Percentiles rank a stretch among this genome's conserved stretches.
Conservation (phyloP, 2,888 invertebrate genomes). For the Rhyacophila evoluta region DNA sequence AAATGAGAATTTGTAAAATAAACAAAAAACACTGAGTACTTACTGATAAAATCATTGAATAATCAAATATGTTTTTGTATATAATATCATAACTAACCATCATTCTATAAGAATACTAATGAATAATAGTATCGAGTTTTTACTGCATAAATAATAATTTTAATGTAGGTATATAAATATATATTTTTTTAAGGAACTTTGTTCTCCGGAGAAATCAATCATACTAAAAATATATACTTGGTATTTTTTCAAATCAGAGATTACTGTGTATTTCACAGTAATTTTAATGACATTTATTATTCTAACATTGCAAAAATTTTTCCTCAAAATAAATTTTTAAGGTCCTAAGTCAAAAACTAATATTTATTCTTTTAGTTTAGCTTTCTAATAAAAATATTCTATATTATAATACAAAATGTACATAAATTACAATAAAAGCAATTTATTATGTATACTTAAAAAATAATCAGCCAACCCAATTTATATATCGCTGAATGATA, state of each 20-base stretch:
- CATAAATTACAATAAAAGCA: constrained; percentile 22
- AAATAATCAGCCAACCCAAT: neutral
- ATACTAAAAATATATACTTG: neutral
- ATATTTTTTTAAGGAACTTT: neutral
- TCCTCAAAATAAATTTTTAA: neutral
- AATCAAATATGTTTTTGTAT: too few species aligned
- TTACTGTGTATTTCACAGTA: neutral
- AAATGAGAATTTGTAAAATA: too few species aligned
- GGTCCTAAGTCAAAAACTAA: neutral
- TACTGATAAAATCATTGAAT: too few species aligned
- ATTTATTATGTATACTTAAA: neutral
- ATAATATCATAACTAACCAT: too few species aligned
- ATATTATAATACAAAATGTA: constrained; percentile 13
- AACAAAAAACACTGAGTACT: too few species aligned
- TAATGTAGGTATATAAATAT: neutral
- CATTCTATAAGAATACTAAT: too few species aligned
- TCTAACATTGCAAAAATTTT: neutral
- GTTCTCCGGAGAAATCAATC: constrained; percentile 3
- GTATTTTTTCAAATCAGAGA: neutral
- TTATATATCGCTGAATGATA: neutral
- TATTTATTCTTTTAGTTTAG: neutral
- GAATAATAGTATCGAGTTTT: neutral
- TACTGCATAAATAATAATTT: neutral
- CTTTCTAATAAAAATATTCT: constrained; percentile 5
- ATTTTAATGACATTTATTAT: neutral